Evolutionary conservation across 1,140 invertebrate genomes (phyloP).

Genomic region (Onthophagus taurus): DNA sequence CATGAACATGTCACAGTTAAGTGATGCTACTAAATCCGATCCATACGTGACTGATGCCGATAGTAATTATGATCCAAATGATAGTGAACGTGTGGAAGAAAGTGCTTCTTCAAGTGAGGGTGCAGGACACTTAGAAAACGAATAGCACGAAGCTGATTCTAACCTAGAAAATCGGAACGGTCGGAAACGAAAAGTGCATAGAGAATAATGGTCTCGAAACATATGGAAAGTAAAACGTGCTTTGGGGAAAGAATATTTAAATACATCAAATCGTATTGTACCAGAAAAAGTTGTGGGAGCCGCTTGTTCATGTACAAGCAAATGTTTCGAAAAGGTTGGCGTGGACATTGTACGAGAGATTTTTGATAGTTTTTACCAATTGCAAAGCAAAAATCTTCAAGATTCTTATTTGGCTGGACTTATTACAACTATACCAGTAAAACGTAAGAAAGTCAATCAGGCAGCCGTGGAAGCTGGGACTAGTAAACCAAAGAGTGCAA

Average conservation of each 20-base stretch:
- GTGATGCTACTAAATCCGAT: constrained; percentile 1
- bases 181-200: background rate
- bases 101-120: constrained; percentile 1
- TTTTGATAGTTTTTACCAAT: background rate
- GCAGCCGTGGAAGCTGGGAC: background rate
- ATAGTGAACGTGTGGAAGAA: constrained; percentile 1
- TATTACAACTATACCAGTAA: background rate
- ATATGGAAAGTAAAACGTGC: background rate
- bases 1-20: constrained; percentile 1
- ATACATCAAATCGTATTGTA: background rate
- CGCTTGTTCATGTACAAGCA: background rate
- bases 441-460: background rate
- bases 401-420: constrained; percentile 1
- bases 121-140: constrained; percentile 1
- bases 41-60: constrained; percentile 1
- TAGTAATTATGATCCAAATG: constrained; percentile 1
- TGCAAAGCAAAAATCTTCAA: constrained; percentile 1
- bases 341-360: background rate
- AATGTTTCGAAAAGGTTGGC: constrained; percentile 5
- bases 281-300: background rate
- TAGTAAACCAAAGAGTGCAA: constrained; percentile 1
- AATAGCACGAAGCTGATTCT: constrained; percentile 1
- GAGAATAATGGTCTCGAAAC: background rate
- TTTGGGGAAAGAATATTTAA: constrained; percentile 1
- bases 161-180: constrained; percentile 3